Evolutionary conservation across 2,797 vertebrate genomes (phyloP).

Genomic region (Tarsius wallacei): DNA sequence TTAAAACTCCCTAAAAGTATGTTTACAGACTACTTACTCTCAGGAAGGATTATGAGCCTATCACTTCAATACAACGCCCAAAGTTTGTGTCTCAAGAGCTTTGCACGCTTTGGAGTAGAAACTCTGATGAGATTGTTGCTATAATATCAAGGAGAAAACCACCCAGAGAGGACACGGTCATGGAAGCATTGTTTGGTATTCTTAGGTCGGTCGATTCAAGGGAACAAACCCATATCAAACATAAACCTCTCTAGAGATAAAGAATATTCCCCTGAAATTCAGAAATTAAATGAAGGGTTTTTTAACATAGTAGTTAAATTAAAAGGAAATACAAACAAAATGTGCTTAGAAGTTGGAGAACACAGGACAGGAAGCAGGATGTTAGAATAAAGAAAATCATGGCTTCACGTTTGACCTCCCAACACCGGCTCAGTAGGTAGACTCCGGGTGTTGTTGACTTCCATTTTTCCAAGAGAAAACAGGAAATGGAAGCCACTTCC

Average conservation of each 20-base stretch:
- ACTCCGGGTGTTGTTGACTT: not conserved
- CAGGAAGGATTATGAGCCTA: not conserved
- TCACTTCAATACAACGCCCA: not conserved
- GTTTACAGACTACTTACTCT: not conserved
- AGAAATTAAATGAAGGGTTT: not conserved
- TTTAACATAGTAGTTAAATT: not conserved
- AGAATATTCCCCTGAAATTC: not conserved
- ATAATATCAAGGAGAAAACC: not conserved
- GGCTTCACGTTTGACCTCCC: not conserved
- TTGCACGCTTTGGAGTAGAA: not conserved
- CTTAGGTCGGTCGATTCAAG: not conserved
- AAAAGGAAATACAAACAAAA: not conserved
- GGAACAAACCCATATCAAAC: not conserved
- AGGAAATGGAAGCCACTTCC: not conserved
- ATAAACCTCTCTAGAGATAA: not conserved
- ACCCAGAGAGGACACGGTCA: not conserved
- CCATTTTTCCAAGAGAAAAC: not conserved
- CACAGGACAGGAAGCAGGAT: not conserved
- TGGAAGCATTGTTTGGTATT: not conserved
- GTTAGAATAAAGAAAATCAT: not conserved
- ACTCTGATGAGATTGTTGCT: not conserved
- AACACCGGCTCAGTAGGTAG: no score
- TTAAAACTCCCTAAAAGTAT: not conserved
- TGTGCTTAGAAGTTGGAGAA: conserved; percentile 1
- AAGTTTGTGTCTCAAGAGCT: not conserved